Evolutionary conservation across 2,888 invertebrate species (phyloP).

Genomic region (Galeruca laticollis): DNA sequence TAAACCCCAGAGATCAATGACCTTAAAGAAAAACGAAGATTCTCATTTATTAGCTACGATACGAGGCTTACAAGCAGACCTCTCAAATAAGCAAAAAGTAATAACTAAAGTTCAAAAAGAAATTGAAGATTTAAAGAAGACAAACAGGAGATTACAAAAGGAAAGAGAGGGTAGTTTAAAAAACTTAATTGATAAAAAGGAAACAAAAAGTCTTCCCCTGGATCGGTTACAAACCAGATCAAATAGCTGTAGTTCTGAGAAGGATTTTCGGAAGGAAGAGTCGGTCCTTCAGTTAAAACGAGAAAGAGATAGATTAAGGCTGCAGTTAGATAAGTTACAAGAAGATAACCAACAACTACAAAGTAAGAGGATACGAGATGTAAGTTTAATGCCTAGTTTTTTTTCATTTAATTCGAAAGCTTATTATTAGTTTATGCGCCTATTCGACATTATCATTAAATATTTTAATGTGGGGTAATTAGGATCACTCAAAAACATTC

Average conservation of each 20-base stretch:
- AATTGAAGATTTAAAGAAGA: constrained; percentile 81
- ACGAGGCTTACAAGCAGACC: constrained; percentile 80
- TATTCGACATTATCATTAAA: too few species aligned
- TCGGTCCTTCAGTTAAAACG: constrained; percentile 68
- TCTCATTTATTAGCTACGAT: constrained; percentile 84
- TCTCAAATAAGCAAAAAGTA: constrained; percentile 80
- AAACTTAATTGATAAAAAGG: constrained; percentile 63
- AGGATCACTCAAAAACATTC: too few species aligned
- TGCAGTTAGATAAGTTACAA: constrained; percentile 70
- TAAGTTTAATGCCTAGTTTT: constrained; percentile 68
- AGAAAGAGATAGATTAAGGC: constrained; percentile 75
- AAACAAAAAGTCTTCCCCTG: constrained; percentile 61
- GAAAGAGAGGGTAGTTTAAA: constrained; percentile 75
- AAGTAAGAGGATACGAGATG: constrained; percentile 83
- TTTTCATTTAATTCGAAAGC: too few species aligned
- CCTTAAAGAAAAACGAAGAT: constrained; percentile 69
- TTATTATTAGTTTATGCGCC: too few species aligned
- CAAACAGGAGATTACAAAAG: constrained; percentile 80
- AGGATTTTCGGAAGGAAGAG: constrained; percentile 67
- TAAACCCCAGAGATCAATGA: constrained; percentile 41
- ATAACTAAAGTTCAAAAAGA: constrained; percentile 78
- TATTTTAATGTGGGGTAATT: too few species aligned
- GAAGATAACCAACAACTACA: constrained; percentile 82
- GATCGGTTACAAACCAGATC: constrained; percentile 60
- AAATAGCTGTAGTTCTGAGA: constrained; percentile 61